phyloP scores from a whole-genome alignment of 2,888 invertebrate species.

The Clepsis dumicolana region DNA sequence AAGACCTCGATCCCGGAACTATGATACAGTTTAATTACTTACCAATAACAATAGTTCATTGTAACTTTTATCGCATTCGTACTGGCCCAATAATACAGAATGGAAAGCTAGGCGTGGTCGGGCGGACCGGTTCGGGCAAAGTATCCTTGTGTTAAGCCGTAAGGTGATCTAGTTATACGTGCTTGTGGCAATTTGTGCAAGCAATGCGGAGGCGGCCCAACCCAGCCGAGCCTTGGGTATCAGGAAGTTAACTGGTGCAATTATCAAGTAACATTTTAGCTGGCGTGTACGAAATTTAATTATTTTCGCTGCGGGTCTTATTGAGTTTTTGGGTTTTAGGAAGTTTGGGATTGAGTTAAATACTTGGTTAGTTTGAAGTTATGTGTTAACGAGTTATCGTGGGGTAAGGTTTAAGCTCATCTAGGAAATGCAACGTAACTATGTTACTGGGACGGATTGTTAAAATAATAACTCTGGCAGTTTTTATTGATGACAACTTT shows the following conservation, averaged over 20 bases:
- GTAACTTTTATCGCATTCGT: conserved; percentile 50
- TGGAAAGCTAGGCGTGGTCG: conserved; percentile 81
- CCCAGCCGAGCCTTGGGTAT: conserved; percentile 63
- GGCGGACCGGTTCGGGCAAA: conserved; percentile 67
- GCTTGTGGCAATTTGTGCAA: conserved; percentile 57
- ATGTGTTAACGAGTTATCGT: too few species aligned
- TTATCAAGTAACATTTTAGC: conserved; percentile 31
- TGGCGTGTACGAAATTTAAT: conserved; percentile 16
- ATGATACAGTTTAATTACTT: neutral
- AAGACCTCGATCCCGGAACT: conserved; percentile 2
- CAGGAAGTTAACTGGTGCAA: conserved; percentile 68
- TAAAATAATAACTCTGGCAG: too few species aligned
- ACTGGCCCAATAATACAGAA: conserved; percentile 67
- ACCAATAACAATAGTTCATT: conserved; percentile 47
- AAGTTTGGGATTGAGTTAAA: neutral
- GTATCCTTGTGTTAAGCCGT: conserved; percentile 76
- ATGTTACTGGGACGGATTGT: too few species aligned
- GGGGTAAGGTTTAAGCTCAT: too few species aligned
- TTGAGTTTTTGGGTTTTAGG: neutral
- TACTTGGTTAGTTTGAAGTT: neutral
- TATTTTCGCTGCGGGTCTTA: conserved; percentile 5
- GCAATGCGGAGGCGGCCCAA: conserved; percentile 81
- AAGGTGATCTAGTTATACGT: conserved; percentile 80
- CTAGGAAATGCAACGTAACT: too few species aligned
- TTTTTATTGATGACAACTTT: neutral